Conservation (phyloP, 2,113 vertebrate genomes). For the Ia io region DNA sequence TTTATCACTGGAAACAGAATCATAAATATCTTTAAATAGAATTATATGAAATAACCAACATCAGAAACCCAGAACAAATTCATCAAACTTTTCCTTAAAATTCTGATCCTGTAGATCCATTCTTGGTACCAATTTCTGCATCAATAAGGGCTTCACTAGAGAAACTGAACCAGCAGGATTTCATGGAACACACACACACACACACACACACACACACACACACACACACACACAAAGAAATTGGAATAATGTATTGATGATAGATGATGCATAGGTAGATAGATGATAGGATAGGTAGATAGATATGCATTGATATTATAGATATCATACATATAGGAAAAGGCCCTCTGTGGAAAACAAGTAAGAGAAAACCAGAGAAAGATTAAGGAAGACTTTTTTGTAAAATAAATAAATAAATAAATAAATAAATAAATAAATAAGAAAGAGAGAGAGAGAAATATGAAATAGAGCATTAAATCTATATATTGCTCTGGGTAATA, state of each 20-base stretch:
- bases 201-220: background rate
- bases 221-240: background rate
- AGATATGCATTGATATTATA: background rate
- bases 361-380: background rate
- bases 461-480: background rate
- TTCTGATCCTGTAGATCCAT: background rate
- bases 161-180: background rate
- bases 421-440: too few species aligned
- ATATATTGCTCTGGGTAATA: background rate
- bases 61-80: background rate
- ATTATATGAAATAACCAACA: background rate
- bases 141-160: background rate
- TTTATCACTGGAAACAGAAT: background rate
- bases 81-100: background rate
- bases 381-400: background rate
- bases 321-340: background rate
- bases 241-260: background rate
- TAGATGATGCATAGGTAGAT: background rate
- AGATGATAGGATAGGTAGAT: background rate
- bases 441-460: background rate
- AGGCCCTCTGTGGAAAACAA: background rate
- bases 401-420: too few species aligned
- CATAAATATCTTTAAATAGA: background rate
- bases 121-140: background rate
- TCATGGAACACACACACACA: background rate